A percentile compares a stretch with the other conserved stretches of the same genome.
Evolutionary conservation across 2,113 vertebrate species (phyloP).

Genomic region (Plecturocebus donacophilus): DNA sequence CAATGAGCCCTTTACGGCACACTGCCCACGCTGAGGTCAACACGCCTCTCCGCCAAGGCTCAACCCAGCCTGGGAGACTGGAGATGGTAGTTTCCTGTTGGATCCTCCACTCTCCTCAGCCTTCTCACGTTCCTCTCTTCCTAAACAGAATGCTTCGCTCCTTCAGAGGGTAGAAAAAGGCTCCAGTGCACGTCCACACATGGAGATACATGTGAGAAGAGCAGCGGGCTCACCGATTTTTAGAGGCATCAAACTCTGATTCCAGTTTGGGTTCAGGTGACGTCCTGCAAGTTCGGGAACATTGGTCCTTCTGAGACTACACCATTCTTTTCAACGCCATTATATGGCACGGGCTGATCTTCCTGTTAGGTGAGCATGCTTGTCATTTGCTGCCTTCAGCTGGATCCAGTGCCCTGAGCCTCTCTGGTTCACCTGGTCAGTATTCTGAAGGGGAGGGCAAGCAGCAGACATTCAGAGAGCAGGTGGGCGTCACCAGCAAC

Average conservation of each 20-base stretch:
- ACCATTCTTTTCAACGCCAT: fast-evolving
- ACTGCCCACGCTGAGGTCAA: not conserved
- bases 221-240: not conserved
- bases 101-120: not conserved
- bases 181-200: not conserved
- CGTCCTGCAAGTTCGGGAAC: not conserved
- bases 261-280: not conserved
- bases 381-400: not conserved
- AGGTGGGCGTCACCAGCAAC: too few relatives aligned
- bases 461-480: not conserved
- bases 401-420: not conserved
- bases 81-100: not conserved
- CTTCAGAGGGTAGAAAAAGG: not conserved
- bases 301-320: not conserved
- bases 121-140: not conserved
- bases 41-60: fast-evolving
- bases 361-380: not conserved
- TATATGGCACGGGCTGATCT: fast-evolving
- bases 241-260: not conserved
- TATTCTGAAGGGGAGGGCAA: not conserved
- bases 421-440: not conserved
- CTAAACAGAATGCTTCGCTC: not conserved
- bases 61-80: not conserved
- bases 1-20: too few relatives aligned
- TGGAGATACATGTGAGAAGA: not conserved